A percentile compares a stretch with the other conserved stretches of the same genome.
These are phyloP conservation scores for Phodopus roborovskii DNA, from an alignment of 2,113 vertebrate genomes.

Conservation along the genomic window DNA sequence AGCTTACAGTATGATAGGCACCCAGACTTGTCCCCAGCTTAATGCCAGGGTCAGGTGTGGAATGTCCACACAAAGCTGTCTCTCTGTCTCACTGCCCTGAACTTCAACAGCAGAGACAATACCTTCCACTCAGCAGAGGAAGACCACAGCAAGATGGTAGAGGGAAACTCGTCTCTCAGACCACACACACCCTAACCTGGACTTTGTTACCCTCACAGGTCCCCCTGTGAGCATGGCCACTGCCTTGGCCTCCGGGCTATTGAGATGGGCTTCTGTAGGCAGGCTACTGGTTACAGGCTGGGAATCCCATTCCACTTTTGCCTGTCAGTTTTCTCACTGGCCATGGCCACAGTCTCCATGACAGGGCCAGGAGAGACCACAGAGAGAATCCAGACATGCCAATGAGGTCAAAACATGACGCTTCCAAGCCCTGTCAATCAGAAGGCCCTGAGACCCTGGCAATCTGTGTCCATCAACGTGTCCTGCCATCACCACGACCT, in stretches of 20 bases:
- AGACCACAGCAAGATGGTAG: background rate
- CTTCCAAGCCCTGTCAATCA: background rate
- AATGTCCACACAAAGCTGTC: background rate
- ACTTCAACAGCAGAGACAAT: background rate
- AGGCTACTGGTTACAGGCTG: background rate
- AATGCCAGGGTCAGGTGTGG: background rate
- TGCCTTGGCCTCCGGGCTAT: background rate
- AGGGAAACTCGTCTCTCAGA: background rate
- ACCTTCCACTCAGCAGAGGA: background rate
- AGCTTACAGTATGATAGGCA: background rate
- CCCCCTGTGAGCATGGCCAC: background rate
- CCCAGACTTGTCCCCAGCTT: background rate
- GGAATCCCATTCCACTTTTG: background rate
- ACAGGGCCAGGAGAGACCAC: background rate
- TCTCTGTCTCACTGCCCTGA: background rate
- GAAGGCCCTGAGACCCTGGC: background rate
- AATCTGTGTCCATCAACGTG: background rate
- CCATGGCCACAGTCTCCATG: background rate
- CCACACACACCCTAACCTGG: background rate
- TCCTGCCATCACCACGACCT: background rate
- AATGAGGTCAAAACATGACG: too few species aligned
- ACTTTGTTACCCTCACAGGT: background rate
- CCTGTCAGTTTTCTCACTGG: background rate
- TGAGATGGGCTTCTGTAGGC: background rate
- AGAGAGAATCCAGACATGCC: background rate